A percentile compares a stretch with the other conserved stretches of the same genome.
Evolutionary conservation across 2,797 vertebrate genomes (phyloP).

Genomic region (Chiloscyllium punctatum): DNA sequence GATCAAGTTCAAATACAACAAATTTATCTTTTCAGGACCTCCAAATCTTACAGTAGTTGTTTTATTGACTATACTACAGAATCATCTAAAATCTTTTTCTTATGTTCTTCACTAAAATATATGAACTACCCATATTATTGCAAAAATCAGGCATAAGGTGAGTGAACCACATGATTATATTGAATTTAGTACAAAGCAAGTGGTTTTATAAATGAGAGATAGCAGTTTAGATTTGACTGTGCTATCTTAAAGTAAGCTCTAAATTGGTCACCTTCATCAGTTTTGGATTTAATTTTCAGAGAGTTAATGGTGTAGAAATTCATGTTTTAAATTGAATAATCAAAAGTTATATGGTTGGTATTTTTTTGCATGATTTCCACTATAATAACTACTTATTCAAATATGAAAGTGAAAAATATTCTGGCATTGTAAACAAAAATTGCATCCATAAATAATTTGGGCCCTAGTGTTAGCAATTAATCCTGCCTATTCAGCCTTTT

Average conservation of each 20-base stretch:
- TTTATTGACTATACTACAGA: neutral
- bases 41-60: neutral
- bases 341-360: neutral
- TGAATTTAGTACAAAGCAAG: neutral
- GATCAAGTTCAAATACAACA: conserved; percentile 5
- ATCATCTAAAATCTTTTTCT: neutral
- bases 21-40: neutral
- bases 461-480: neutral
- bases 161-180: neutral
- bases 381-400: neutral
- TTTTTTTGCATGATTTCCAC: neutral
- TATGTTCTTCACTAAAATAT: neutral
- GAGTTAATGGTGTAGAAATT: neutral
- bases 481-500: neutral
- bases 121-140: neutral
- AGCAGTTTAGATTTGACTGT: neutral
- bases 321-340: neutral
- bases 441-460: neutral
- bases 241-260: neutral
- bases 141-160: neutral
- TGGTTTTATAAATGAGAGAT: neutral
- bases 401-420: too few relatives aligned
- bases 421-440: neutral
- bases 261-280: neutral
- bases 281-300: neutral